Conservation (phyloP, 2,888 invertebrate genomes). For the Charanyca ferruginea region DNA sequence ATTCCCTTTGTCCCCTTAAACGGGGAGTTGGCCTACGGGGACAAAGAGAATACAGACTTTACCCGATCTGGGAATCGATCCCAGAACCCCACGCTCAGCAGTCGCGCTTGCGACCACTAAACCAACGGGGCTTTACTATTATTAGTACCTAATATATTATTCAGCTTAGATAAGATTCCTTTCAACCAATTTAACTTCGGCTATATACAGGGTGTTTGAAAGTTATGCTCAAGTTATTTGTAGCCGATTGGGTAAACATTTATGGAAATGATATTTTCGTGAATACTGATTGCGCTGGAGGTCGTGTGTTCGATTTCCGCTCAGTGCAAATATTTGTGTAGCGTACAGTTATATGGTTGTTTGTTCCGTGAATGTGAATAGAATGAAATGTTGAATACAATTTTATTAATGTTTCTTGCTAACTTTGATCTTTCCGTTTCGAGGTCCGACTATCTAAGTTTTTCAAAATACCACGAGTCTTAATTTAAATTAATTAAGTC, state of each 20-base stretch:
- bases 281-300: conserved; percentile 37
- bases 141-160: conserved; percentile 30
- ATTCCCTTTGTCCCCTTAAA: too few species aligned
- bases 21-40: too few species aligned
- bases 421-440: neutral
- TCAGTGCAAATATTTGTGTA: conserved; percentile 24
- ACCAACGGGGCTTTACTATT: conserved; percentile 8
- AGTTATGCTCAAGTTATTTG: conserved; percentile 35
- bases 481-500: neutral
- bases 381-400: conserved; percentile 4
- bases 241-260: conserved; percentile 31
- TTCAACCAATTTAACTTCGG: conserved; percentile 47
- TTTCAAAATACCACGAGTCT: too few species aligned
- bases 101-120: too few species aligned
- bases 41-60: too few species aligned
- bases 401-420: neutral
- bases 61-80: too few species aligned
- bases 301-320: conserved; percentile 36
- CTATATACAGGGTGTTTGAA: conserved; percentile 13
- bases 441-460: too few species aligned
- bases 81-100: too few species aligned
- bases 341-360: conserved; percentile 3
- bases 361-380: conserved; percentile 8
- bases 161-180: conserved; percentile 32
- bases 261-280: conserved; percentile 47